Evolutionary conservation across 2,113 vertebrate species (phyloP), one percentile per base, ranked within the genome.

Genomic region (Mionectes macconnelli): DNA sequence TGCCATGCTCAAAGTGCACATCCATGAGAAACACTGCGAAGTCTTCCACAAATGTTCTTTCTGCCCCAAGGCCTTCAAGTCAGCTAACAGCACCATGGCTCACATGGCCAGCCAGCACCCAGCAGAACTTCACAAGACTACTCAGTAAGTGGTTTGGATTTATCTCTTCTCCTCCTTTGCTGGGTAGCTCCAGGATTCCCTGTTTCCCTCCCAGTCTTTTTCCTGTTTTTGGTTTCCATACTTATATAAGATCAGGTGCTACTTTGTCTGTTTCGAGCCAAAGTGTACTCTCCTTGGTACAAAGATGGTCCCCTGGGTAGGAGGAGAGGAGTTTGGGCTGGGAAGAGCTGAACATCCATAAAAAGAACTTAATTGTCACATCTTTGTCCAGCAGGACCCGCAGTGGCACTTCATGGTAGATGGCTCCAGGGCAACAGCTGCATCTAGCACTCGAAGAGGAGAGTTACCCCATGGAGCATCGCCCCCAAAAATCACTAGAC

Each of bases 31-130:
- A 91, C 99, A 99, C 97, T 99, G 98, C 83, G 98, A 99, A 96
- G 97, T 99, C 90, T 99, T 99, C 96, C 98, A 99, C 97, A 99
- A 99, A 93, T 99, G 99, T 97, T 98, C 98, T 70, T 97, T 98
- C 84, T 99, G 99, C 96, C 99, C 99, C 0, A 98, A 99, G 98
- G 99, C 99, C 97, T 99, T 99, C 97, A 99, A 99, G 98, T 98
- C 98, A 3, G 97, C 98, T 5, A 97, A 98, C 76, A 98, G 98
- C 97, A 99, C 98, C 47, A 95, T 96, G 3, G 98, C 98, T 64
- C 99, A 99, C 97, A 97, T 99, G 35, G 96, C 98, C 92, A 98
- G 97, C 75, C 99, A 99, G 96, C 99, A 99, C 85, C 97, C 97
- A 16, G 55, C 96, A 56, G 97, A 98, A 91, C 87, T 97, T 85